Base-by-base conservation (phyloP, 2,888 invertebrate genomes). In the Sepioteuthis lessoniana region DNA sequence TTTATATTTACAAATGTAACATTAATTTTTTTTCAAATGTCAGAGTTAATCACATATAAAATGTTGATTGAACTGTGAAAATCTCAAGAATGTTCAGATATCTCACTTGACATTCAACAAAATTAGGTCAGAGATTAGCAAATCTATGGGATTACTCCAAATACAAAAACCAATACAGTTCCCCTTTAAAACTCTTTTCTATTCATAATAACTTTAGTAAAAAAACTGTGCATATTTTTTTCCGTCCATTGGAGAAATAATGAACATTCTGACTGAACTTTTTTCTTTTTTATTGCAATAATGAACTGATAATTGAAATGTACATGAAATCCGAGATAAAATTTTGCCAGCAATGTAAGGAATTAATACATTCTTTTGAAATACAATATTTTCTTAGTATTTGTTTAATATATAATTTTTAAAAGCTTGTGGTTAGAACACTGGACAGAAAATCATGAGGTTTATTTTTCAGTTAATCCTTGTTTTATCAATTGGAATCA, bases 1-100 rank as follows among this genome's bases (percentile, higher is more conserved):
- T 76, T 35, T 35, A 76, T 76, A 76, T 76, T 76, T 76, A 76
- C 76, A 76, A 76, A 76, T 35, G 76, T n/a, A 76, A 76, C 35
- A 76, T 35, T 13, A 35, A 76, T 10, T 76, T 76, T 76, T 76
- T n/a, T 55, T 55, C n/a, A n/a, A 50, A 76, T 76, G n/a, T n/a
- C n/a, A 76, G 76, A 76, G n/a, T 76, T 76, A n/a, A 76, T 76
- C 76, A 76, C 76, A 76, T 76, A n/a, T 76, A 76, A n/a, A 76
- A n/a, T 76, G n/a, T 76, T n/a, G 76, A 76, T 76, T 76, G 55
- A 55, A 55, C 55, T 55, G 55, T 55, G 76, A n/a, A n/a, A 76
- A n/a, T 60, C 60, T 60, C 31, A 31, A 35, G n/a, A 76, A 76
- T n/a, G 76, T 76, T 76, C n/a, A 35, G 76, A n/a, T 76, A n/a